Conservation (phyloP, 2,113 vertebrate species). For the Haemorhous mexicanus region DNA sequence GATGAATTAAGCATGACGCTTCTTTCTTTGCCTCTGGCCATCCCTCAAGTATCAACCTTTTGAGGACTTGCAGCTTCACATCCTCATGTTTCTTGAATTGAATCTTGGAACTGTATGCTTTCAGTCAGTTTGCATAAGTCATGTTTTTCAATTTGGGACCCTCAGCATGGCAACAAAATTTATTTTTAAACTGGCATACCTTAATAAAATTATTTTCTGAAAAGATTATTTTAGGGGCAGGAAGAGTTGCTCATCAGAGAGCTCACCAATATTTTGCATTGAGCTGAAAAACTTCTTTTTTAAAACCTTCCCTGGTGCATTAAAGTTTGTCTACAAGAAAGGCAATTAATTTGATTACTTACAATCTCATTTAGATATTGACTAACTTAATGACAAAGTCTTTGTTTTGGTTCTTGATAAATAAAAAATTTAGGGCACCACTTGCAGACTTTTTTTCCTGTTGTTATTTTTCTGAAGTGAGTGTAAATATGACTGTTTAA, state of each 20-base stretch:
- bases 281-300: background rate
- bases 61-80: background rate
- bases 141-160: background rate
- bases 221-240: background rate
- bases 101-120: background rate
- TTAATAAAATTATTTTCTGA: background rate
- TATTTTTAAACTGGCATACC: background rate
- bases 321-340: background rate
- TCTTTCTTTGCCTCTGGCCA: background rate
- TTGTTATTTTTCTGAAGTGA: background rate
- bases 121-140: background rate
- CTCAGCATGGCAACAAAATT: background rate
- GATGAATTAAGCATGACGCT: slow-evolving; percentile 6
- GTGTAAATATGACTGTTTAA: background rate
- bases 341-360: background rate
- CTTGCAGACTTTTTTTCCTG: background rate
- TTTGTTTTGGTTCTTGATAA: background rate
- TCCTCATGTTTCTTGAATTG: background rate
- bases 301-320: background rate
- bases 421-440: background rate
- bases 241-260: background rate
- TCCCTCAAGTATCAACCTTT: background rate
- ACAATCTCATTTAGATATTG: background rate
- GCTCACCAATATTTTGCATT: background rate
- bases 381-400: background rate